phyloP scores from a whole-genome alignment of 2,797 vertebrate genomes.

The Argyrosomus regius region DNA sequence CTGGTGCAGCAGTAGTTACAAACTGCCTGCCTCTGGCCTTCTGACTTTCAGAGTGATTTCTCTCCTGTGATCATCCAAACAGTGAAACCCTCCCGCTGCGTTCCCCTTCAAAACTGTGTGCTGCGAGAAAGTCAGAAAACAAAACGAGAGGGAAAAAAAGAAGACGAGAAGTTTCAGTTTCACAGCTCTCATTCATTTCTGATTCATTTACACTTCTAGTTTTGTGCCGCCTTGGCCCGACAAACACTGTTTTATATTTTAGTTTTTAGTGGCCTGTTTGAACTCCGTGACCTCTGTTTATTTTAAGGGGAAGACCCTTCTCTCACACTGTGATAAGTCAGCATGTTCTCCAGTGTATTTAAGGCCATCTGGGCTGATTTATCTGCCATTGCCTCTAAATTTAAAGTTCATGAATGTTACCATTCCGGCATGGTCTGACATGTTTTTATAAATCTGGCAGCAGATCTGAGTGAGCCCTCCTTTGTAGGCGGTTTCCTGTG shows the following conservation, averaged over 20 bases:
- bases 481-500: slow-evolving; percentile 46
- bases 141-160: slow-evolving; percentile 6
- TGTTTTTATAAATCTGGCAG: slow-evolving; percentile 52
- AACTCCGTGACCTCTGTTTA: slow-evolving; percentile 19
- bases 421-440: slow-evolving; percentile 4
- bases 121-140: slow-evolving; percentile 33
- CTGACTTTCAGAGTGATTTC: slow-evolving; percentile 38
- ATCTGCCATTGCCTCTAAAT: slow-evolving; percentile 22
- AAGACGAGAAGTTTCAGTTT: neutral
- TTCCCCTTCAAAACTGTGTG: slow-evolving; percentile 25
- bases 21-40: slow-evolving; percentile 14
- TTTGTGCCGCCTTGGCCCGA: neutral
- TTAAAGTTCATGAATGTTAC: slow-evolving; percentile 33
- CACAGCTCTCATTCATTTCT: neutral
- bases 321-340: slow-evolving; percentile 29
- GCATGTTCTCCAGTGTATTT: slow-evolving; percentile 20
- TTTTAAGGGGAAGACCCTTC: slow-evolving; percentile 7
- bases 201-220: slow-evolving; percentile 10
- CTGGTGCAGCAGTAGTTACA: slow-evolving; percentile 8
- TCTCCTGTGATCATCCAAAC: slow-evolving; percentile 57
- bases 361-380: slow-evolving; percentile 37
- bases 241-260: neutral
- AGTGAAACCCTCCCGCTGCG: slow-evolving; percentile 57
- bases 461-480: slow-evolving; percentile 39
- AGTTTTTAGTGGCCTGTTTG: neutral